phyloP scores from a whole-genome alignment of 2,797 vertebrate genomes.

The Gallinago solitaria region DNA sequence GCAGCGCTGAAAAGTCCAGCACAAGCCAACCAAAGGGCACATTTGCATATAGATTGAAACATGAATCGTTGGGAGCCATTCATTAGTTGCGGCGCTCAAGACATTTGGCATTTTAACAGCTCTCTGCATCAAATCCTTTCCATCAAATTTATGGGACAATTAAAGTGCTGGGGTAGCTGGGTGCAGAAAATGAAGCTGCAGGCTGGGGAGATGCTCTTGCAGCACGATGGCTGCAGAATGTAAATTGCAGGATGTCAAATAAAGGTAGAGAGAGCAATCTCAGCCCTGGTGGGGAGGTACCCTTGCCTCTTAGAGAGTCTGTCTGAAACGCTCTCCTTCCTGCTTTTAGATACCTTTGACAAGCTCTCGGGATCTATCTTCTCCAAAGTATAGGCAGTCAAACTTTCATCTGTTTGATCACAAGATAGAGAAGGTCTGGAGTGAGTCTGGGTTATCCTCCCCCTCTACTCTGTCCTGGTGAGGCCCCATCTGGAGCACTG shows the following conservation, averaged over 20 bases:
- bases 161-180: conserved; percentile 23
- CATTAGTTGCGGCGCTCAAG: conserved; percentile 30
- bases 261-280: background rate
- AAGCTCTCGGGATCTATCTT: background rate
- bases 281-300: background rate
- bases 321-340: background rate
- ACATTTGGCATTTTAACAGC: conserved; percentile 65
- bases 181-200: conserved; percentile 36
- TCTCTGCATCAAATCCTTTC: conserved; percentile 41
- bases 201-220: background rate
- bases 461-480: too few relatives aligned
- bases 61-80: conserved; percentile 29
- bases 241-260: conserved; percentile 3
- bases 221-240: background rate
- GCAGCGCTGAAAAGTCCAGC: conserved; percentile 27
- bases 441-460: too few relatives aligned
- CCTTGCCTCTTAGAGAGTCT: background rate
- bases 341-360: background rate
- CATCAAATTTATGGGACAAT: conserved; percentile 64
- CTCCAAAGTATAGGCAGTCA: background rate
- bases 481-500: too few relatives aligned
- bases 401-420: background rate
- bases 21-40: conserved; percentile 51
- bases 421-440: background rate
- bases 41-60: conserved; percentile 80